These are phyloP conservation scores for Lepus townsendii DNA, from an alignment of 2,797 vertebrate species.

Conservation along the genomic window DNA sequence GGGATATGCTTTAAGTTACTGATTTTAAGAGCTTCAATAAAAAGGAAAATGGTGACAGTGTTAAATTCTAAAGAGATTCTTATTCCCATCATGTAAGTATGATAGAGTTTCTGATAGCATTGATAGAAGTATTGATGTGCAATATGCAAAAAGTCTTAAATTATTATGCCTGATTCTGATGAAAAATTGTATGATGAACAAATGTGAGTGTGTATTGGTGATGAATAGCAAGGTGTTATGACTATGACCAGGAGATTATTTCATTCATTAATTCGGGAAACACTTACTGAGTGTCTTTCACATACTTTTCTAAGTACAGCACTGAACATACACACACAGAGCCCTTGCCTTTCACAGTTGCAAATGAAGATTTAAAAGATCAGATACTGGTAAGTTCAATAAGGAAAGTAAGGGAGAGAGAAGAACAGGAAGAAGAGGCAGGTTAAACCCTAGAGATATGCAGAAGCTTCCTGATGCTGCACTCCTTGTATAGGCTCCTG, in stretches of 20 bases:
- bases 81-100: background rate
- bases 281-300: background rate
- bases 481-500: background rate
- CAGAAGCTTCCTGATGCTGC: background rate
- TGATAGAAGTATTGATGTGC: background rate
- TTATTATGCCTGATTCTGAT: background rate
- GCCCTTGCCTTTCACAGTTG: background rate
- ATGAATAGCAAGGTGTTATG: background rate
- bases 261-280: background rate
- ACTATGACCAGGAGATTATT: background rate
- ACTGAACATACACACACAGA: background rate
- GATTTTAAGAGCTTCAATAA: background rate
- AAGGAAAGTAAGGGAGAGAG: background rate
- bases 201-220: background rate
- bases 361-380: background rate
- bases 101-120: background rate
- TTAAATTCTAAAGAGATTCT: background rate
- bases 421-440: background rate
- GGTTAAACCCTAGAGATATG: too few species aligned
- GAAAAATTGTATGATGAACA: background rate
- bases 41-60: background rate
- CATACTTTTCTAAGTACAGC: accelerated
- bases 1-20: background rate
- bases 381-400: background rate
- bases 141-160: background rate